Evolutionary conservation across 2,113 vertebrate genomes (phyloP).

Genomic region (Balaeniceps rex): DNA sequence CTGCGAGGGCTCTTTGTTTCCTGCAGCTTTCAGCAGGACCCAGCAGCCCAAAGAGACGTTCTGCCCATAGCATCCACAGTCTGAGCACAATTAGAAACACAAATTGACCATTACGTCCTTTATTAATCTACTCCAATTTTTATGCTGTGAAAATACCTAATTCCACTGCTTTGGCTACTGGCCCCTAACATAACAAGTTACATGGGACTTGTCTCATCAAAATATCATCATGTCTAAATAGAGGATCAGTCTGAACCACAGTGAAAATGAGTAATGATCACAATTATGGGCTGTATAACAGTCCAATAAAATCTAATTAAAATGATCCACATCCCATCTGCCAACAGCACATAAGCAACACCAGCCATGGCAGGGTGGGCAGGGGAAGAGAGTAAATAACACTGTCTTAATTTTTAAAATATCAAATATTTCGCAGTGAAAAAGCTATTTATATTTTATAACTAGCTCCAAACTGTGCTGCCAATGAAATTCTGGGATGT

Average conservation of each 20-base stretch:
- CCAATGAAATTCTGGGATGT: background rate
- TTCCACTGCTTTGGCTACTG: slow-evolving; percentile 15
- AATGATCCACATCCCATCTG: slow-evolving; percentile 84
- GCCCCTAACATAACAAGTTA: slow-evolving; percentile 50
- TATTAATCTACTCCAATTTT: background rate
- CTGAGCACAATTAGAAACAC: background rate
- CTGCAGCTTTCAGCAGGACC: background rate
- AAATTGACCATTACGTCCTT: background rate
- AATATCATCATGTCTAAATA: slow-evolving; percentile 75
- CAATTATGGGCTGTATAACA: slow-evolving; percentile 80
- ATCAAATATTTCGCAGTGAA: slow-evolving; percentile 52
- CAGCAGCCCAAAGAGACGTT: background rate
- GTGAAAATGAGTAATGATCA: slow-evolving; percentile 81
- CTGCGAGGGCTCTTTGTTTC: background rate
- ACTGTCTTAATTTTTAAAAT: slow-evolving; percentile 43
- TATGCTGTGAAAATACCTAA: background rate
- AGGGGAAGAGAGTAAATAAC: slow-evolving; percentile 58
- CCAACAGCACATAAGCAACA: slow-evolving; percentile 68
- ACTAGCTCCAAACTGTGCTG: background rate
- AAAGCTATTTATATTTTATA: slow-evolving; percentile 36
- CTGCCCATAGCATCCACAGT: background rate
- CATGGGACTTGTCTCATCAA: slow-evolving; percentile 72
- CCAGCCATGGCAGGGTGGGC: slow-evolving; percentile 36
- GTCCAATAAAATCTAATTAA: slow-evolving; percentile 86
- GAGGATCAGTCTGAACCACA: slow-evolving; percentile 73